A percentile compares a stretch with the other conserved stretches of the same genome.
Conservation (phyloP, 1,140 invertebrate species). For the Dinoponera quadriceps region DNA sequence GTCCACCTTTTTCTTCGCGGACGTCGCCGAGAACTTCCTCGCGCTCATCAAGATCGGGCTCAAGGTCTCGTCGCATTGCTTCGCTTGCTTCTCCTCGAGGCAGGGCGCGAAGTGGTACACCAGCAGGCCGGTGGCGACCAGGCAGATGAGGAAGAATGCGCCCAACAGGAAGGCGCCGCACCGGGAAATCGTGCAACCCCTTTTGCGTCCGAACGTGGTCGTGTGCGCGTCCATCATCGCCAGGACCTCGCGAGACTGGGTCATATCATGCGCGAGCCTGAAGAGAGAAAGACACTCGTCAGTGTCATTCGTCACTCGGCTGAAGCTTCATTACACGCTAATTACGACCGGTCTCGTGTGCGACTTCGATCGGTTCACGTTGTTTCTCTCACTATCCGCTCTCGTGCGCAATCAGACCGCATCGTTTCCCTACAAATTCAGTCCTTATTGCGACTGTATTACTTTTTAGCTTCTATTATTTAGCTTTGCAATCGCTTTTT, state of each 20-base stretch:
- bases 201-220: slow-evolving; percentile 82
- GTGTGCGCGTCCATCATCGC: slow-evolving; percentile 83
- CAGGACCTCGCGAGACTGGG: slow-evolving; percentile 81
- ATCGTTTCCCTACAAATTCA: background rate
- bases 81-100: slow-evolving; percentile 78
- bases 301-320: background rate
- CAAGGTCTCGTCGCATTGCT: slow-evolving; percentile 67
- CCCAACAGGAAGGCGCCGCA: slow-evolving; percentile 84
- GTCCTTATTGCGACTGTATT: too few species aligned
- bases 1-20: slow-evolving; percentile 84
- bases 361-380: background rate
- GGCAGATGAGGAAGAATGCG: slow-evolving; percentile 84
- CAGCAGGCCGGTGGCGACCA: slow-evolving; percentile 88
- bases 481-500: too few species aligned
- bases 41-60: slow-evolving; percentile 80
- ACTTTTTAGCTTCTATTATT: too few species aligned
- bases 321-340: background rate
- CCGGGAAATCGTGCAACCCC: slow-evolving; percentile 84
- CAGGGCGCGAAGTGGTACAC: slow-evolving; percentile 90
- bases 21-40: slow-evolving; percentile 79
- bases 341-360: background rate
- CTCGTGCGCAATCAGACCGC: background rate
- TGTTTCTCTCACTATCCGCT: background rate
- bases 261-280: slow-evolving; percentile 79
- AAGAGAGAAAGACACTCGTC: slow-evolving; percentile 17